Conservation (phyloP, 2,797 vertebrate genomes). For the Platyrinchus mystaceus region DNA sequence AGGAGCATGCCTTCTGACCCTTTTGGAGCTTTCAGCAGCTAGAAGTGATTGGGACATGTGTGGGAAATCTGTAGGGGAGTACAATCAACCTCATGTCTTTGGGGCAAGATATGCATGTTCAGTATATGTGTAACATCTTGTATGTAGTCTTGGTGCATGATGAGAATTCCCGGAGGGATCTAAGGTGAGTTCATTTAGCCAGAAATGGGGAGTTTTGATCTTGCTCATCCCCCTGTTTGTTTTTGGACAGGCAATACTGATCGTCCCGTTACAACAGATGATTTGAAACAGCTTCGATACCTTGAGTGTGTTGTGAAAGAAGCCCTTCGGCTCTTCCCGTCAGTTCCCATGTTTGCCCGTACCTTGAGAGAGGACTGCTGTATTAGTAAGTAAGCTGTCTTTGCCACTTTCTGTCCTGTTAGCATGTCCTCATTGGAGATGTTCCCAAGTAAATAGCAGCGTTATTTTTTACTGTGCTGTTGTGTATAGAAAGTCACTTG, state of each 20-base stretch:
- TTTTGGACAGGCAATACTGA: constrained; percentile 79
- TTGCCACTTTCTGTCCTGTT: neutral
- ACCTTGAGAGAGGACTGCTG: constrained; percentile 81
- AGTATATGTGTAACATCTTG: neutral
- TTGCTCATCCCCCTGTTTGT: neutral
- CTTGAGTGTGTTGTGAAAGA: constrained; percentile 94
- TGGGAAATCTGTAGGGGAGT: neutral
- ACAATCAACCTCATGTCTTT: rapidly evolving
- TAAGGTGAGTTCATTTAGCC: neutral
- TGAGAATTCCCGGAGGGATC: neutral
- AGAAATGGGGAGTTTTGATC: neutral
- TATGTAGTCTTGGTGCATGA: neutral
- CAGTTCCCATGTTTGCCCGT: constrained; percentile 90
- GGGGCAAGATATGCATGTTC: neutral
- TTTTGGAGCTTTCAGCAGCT: neutral
- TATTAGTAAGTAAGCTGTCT: constrained; percentile 79
- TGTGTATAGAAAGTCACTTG: neutral
- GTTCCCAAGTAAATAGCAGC: neutral
- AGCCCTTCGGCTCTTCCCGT: constrained; percentile 88
- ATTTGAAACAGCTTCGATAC: constrained; percentile 90
- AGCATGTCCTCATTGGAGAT: neutral
- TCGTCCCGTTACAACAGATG: constrained; percentile 78
- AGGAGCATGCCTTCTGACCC: neutral
- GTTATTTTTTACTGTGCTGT: neutral
- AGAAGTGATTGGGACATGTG: neutral